Evolutionary conservation across 2,797 vertebrate species (phyloP).

Genomic region (Mormyrus proboscirostris): DNA sequence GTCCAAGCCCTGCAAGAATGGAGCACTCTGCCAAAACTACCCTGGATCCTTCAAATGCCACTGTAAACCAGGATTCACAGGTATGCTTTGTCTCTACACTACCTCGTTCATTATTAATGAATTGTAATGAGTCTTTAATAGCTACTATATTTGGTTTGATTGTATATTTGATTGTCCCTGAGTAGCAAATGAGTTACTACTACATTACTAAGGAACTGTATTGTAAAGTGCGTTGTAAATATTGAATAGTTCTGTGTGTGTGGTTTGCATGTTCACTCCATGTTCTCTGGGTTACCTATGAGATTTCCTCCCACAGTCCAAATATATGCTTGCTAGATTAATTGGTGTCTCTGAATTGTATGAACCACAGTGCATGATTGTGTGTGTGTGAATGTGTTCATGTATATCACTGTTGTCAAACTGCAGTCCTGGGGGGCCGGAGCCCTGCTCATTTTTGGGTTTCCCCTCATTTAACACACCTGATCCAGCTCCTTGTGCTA

Average conservation of each 20-base stretch:
- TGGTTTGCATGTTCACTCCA: not conserved
- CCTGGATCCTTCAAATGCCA: constrained; percentile 88
- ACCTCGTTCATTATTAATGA: constrained; percentile 18
- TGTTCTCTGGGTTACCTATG: not conserved
- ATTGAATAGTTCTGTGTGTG: not conserved
- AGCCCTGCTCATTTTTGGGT: not conserved
- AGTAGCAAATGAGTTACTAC: not conserved
- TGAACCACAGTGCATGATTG: not conserved
- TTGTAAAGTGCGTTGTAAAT: not conserved
- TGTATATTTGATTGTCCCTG: not conserved
- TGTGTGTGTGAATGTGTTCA: not conserved
- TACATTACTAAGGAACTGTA: not conserved
- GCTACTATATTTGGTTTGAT: not conserved
- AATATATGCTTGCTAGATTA: not conserved
- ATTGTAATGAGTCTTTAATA: not conserved
- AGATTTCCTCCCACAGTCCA: not conserved
- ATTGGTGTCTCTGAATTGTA: not conserved
- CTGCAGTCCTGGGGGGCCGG: not conserved
- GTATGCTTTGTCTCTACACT: constrained; percentile 65
- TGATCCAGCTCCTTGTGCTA: not conserved
- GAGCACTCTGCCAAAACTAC: constrained; percentile 85
- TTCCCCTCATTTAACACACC: not conserved
- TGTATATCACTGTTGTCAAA: not conserved
- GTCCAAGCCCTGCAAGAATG: constrained; percentile 79
- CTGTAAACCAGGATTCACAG: constrained; percentile 91